These are phyloP conservation scores for Brachypteracias leptosomus DNA, from an alignment of 2,113 vertebrate genomes.

Conservation along the genomic window DNA sequence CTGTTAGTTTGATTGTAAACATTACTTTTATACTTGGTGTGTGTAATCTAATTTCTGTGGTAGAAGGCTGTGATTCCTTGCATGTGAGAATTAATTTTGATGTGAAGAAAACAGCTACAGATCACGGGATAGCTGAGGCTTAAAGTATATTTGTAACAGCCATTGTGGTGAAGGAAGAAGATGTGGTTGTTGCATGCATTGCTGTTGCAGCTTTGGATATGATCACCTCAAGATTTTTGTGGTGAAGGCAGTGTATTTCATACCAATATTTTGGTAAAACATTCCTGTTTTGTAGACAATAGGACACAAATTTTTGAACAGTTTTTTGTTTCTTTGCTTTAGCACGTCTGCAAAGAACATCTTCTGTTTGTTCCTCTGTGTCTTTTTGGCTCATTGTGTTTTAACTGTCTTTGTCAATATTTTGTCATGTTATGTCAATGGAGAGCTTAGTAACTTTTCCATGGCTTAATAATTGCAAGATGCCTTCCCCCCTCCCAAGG, in stretches of 20 bases:
- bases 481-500: no score
- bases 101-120: neutral
- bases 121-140: neutral
- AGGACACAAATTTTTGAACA: neutral
- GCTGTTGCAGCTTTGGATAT: neutral
- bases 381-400: neutral
- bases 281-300: neutral
- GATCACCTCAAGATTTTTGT: neutral
- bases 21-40: neutral
- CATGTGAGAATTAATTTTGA: neutral
- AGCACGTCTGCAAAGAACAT: neutral
- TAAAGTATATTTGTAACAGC: neutral
- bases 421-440: neutral
- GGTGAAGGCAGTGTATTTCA: neutral
- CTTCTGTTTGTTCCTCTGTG: neutral
- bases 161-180: neutral
- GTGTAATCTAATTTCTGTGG: neutral
- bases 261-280: neutral
- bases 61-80: neutral
- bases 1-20: neutral
- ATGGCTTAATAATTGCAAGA: neutral
- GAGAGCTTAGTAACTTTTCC: neutral
- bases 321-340: neutral
- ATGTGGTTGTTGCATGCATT: accelerated
- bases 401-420: neutral